A percentile compares a stretch with the other conserved stretches of the same genome.
Conservation (phyloP, 92 coral and sea anemone genomes). For the Zoanthus solanderi region DNA sequence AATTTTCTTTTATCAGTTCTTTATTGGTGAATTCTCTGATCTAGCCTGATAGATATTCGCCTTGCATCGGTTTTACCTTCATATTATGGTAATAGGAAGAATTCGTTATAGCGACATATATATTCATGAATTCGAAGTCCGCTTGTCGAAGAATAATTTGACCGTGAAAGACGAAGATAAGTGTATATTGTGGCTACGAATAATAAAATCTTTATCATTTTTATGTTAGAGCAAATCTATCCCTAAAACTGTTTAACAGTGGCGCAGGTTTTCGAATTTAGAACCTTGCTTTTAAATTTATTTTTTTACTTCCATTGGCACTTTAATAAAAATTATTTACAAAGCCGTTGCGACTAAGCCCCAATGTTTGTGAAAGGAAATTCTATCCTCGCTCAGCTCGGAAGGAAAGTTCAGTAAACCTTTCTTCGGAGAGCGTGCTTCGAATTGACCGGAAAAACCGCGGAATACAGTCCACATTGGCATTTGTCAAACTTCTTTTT, state of each 20-base stretch:
- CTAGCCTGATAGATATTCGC: neutral
- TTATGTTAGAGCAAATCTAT: neutral
- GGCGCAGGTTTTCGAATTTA: conserved; percentile 1
- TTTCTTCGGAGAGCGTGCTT: conserved; percentile 35
- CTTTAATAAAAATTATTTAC: conserved; percentile 36
- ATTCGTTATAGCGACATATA: conserved; percentile 73
- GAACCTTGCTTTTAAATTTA: neutral
- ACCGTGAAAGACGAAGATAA: conserved; percentile 28
- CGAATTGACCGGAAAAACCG: conserved; percentile 41
- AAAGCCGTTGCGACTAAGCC: conserved; percentile 20
- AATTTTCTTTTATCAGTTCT: neutral
- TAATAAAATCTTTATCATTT: neutral
- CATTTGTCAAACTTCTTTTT: conserved; percentile 76
- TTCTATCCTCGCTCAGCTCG: conserved; percentile 36
- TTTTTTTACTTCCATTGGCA: neutral
- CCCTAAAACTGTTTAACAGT: conserved; percentile 2
- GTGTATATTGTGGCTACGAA: conserved; percentile 13
- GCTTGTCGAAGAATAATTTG: conserved; percentile 75
- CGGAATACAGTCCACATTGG: conserved; percentile 39
- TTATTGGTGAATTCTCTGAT: neutral
- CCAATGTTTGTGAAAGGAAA: conserved; percentile 42
- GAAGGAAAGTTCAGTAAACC: conserved; percentile 5
- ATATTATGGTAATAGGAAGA: conserved; percentile 89
- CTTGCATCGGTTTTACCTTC: conserved; percentile 38
- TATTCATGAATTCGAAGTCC: conserved; percentile 82